Base-by-base conservation (phyloP, 1,140 invertebrate genomes). In the Camponotus vicinus region DNA sequence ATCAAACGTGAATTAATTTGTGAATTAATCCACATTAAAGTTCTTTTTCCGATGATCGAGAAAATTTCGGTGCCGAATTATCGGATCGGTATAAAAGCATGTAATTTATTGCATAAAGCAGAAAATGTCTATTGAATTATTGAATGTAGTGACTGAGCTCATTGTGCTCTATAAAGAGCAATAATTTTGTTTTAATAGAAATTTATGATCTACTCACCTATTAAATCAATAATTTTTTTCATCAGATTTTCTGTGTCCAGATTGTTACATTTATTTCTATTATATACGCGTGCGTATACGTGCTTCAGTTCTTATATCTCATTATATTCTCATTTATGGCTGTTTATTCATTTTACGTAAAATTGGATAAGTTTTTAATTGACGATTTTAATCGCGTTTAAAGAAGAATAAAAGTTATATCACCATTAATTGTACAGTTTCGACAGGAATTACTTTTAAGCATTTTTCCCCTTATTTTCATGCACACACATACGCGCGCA, bases 1-100 rank as follows among this genome's bases (percentile, higher is more conserved):
- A 87, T 87, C 37, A 83, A 76, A 83, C 37, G 42, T 27, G n/a
- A 84, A 76, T 80, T 84, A 88, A 84, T 88, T 76, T 76, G 7
- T 70, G 9, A 52, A 18, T 52, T 76, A 69, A 63, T 83, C 4
- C 6, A 42, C 61, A 32, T 57, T 55, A 45, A 75, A 67, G 11
- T n/a, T 3, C 3, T 40, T 34, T 52, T 52, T 21, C 1, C 11
- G 1, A 2, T 3, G 18, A 32, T 66, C 67, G 21, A 5, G 42
- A 45, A 37, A 45, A 61, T 88, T 49, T 63, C 21, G 45, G n/a
- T n/a, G 37, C 8, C 40, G 49, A 73, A 34, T 82, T 67, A 73
- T 55, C 45, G 49, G 3, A 64, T 37, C 52, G 11, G 9, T 34
- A 59, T n/a, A 52, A 45, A 49, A 13, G 21, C 34, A 45, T 9